Evolutionary conservation across 2,888 invertebrate genomes (phyloP).

Genomic region (Aplocera efformata): DNA sequence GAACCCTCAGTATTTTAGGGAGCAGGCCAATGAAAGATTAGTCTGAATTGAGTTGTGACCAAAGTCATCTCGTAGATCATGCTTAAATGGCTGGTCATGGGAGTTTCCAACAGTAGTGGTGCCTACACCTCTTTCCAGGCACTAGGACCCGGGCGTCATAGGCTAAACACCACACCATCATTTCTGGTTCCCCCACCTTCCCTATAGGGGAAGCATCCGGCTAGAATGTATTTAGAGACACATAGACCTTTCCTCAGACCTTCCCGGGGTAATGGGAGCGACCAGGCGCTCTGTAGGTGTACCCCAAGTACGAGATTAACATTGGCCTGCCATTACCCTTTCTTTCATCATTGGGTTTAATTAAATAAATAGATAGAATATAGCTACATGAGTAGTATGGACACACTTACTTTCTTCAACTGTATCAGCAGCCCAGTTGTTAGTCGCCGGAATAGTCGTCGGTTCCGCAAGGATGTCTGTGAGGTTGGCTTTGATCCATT

Average conservation of each 20-base stretch:
- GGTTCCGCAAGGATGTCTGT: constrained; percentile 90
- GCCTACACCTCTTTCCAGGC: constrained; percentile 69
- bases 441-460: constrained; percentile 79
- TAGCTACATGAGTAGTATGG: constrained; percentile 3
- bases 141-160: constrained; percentile 71
- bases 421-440: constrained; percentile 91
- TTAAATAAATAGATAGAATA: not conserved
- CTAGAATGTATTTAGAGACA: constrained; percentile 82
- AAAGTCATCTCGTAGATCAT: constrained; percentile 85
- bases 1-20: constrained; percentile 68
- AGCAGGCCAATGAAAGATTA: constrained; percentile 86
- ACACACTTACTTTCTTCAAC: constrained; percentile 88
- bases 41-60: constrained; percentile 92
- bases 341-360: constrained; percentile 66
- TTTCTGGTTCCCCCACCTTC: constrained; percentile 89
- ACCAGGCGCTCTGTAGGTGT: constrained; percentile 82
- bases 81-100: constrained; percentile 87
- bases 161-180: constrained; percentile 68
- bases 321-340: constrained; percentile 81
- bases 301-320: constrained; percentile 89
- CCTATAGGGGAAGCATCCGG: constrained; percentile 83
- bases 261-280: constrained; percentile 85
- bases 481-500: constrained; percentile 90
- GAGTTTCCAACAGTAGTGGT: constrained; percentile 83
- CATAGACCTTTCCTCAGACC: constrained; percentile 87